Percentiles rank a stretch among this genome's conserved stretches.
These are phyloP conservation scores for Acrocephalus kingi DNA, from an alignment of 2,113 vertebrate genomes.

Conservation along the genomic window DNA sequence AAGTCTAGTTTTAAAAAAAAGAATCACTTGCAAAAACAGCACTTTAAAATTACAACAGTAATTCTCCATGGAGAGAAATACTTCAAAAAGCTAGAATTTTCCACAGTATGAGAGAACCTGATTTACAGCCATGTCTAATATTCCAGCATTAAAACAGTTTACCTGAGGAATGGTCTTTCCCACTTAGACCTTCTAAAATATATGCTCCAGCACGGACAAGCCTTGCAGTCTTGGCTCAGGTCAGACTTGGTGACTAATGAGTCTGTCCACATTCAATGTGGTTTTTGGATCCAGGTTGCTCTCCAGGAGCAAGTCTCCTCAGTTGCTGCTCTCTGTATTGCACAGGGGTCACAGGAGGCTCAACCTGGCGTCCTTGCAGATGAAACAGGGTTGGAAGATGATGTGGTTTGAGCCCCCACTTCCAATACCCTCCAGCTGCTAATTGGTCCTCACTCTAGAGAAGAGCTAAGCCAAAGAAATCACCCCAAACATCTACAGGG, in stretches of 20 bases:
- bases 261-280: background rate
- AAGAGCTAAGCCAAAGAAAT: background rate
- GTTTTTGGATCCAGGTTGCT: background rate
- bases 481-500: accelerated
- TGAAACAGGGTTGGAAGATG: background rate
- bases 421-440: background rate
- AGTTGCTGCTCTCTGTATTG: background rate
- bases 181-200: background rate
- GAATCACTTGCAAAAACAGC: background rate
- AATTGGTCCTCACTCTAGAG: background rate
- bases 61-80: background rate
- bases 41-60: background rate
- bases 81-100: background rate
- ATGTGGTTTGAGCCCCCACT: accelerated
- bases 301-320: accelerated
- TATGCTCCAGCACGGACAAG: background rate
- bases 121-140: background rate
- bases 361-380: background rate
- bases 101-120: background rate
- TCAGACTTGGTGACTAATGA: accelerated
- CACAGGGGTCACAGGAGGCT: accelerated
- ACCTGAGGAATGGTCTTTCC: background rate
- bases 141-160: background rate
- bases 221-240: background rate
- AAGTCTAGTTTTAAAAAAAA: background rate